A percentile compares a stretch with the other conserved stretches of the same genome.
Conservation (phyloP, 2,113 vertebrate species). For the Isurus oxyrinchus region DNA sequence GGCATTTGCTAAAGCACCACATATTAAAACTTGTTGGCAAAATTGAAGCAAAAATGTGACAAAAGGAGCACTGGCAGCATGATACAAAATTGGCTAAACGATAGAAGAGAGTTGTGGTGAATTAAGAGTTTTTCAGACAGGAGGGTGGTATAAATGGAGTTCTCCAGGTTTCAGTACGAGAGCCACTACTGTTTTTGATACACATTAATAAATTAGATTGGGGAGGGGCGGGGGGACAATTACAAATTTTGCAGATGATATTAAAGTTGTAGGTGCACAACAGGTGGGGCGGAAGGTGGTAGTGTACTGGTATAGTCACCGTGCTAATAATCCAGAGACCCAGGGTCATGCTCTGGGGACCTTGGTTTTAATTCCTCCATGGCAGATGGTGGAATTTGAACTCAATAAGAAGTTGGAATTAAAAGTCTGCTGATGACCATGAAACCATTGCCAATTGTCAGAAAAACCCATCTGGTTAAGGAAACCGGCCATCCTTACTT, state of each 20-base stretch:
- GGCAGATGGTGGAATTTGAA: too few species aligned
- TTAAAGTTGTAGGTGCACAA: background rate
- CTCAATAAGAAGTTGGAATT: too few species aligned
- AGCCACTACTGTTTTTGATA: background rate
- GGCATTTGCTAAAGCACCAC: background rate
- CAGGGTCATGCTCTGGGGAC: too few species aligned
- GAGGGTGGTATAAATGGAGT: background rate
- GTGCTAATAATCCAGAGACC: too few species aligned
- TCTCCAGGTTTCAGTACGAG: too few species aligned
- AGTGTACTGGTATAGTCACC: too few species aligned
- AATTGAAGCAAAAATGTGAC: background rate
- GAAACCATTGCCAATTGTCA: too few species aligned
- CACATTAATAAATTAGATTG: background rate
- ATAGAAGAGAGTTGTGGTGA: background rate
- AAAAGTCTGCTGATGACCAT: too few species aligned
- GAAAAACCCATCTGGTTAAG: too few species aligned
- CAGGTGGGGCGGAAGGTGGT: too few species aligned
- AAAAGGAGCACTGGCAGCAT: background rate
- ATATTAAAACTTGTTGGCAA: background rate
- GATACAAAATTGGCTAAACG: background rate
- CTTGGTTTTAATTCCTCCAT: too few species aligned
- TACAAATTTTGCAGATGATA: background rate
- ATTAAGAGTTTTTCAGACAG: background rate
- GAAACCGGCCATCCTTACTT: too few species aligned
- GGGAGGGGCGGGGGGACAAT: background rate